Evolutionary conservation across 1,140 invertebrate species (phyloP).

Genomic region (Apolygus lucorum): DNA sequence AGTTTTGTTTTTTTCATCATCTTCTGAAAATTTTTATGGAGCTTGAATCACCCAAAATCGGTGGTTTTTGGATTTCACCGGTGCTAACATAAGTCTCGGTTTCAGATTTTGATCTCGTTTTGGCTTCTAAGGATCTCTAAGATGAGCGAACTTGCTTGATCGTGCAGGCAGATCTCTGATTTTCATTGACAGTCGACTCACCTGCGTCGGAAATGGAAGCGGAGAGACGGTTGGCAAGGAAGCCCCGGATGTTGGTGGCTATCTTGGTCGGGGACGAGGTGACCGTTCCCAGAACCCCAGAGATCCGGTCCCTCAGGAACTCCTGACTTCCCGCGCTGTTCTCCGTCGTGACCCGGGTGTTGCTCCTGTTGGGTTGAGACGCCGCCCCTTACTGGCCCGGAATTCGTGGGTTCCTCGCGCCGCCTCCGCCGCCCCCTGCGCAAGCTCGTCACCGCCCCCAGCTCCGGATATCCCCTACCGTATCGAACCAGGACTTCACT

Average conservation of each 20-base stretch:
- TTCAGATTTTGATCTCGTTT: no score
- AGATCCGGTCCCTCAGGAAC: constrained; percentile 24
- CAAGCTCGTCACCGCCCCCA: constrained; percentile 13
- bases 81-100: no score
- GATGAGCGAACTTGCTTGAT: not conserved
- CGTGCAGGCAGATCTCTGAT: no score
- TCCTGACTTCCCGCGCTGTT: constrained; percentile 25
- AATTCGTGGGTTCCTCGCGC: not conserved
- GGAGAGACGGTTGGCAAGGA: constrained; percentile 46
- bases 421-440: constrained; percentile 4
- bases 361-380: constrained; percentile 10
- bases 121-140: no score
- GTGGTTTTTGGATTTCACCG: no score
- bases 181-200: constrained; percentile 37
- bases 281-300: constrained; percentile 36
- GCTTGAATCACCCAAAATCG: no score
- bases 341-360: constrained; percentile 28
- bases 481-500: constrained; percentile 22
- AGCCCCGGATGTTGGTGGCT: constrained; percentile 49
- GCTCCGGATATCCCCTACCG: not conserved
- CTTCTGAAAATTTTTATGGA: no score
- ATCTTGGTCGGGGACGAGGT: constrained; percentile 46
- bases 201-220: constrained; percentile 49
- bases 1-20: no score
- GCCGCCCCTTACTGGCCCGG: constrained; percentile 16